Conservation (phyloP, 2,797 vertebrate species). For the Xyrichtys novacula region DNA sequence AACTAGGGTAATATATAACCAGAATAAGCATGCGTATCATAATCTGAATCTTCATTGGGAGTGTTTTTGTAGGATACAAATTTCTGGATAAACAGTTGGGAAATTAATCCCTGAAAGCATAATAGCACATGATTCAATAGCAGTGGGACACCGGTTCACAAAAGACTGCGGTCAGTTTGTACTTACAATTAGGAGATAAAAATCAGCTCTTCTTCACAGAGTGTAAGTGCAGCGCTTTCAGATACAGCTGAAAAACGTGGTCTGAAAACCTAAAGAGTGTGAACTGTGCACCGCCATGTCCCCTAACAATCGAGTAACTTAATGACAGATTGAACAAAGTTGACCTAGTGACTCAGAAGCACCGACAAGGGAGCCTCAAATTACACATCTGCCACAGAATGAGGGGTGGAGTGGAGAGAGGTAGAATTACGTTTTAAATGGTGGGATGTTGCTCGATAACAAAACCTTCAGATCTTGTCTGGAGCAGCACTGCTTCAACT, state of each 20-base stretch:
- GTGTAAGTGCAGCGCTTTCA: background rate
- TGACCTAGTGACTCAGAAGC: conserved; percentile 67
- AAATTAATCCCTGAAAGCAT: too few relatives aligned
- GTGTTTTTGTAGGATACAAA: too few relatives aligned
- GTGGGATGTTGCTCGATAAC: conserved; percentile 34
- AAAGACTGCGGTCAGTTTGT: background rate
- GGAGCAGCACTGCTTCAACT: conserved; percentile 3
- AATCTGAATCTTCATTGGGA: too few relatives aligned
- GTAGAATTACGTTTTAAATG: conserved; percentile 69
- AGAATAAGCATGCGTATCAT: too few relatives aligned
- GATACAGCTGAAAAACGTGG: conserved; percentile 3
- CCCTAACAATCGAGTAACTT: conserved; percentile 48
- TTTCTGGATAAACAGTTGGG: too few relatives aligned
- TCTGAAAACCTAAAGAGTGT: conserved; percentile 29
- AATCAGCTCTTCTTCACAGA: background rate
- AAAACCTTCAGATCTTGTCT: conserved; percentile 46
- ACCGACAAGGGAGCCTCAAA: conserved; percentile 53
- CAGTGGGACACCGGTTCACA: too few relatives aligned
- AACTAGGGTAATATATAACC: too few relatives aligned
- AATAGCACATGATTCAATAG: too few relatives aligned
- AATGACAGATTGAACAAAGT: conserved; percentile 68
- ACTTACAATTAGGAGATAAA: background rate
- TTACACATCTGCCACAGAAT: conserved; percentile 78
- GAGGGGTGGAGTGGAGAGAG: conserved; percentile 68
- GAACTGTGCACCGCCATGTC: conserved; percentile 29